A percentile compares a stretch with the other conserved stretches of the same genome.
phyloP scores from a whole-genome alignment of 2,888 invertebrate species.

The Polietes domitor region DNA sequence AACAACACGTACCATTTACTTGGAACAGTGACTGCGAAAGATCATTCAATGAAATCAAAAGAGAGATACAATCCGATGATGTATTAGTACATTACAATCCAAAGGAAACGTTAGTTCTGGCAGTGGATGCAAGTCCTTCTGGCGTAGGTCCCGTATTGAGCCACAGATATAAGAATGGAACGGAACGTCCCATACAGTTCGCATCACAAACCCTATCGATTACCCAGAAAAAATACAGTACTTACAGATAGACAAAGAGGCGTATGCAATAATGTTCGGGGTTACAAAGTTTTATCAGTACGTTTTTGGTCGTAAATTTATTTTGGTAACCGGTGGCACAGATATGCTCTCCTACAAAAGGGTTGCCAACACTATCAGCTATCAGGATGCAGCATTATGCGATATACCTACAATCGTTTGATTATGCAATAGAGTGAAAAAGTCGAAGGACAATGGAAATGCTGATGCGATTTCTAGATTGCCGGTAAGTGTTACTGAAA shows the following conservation, averaged over 20 bases:
- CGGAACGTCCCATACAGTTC: slow-evolving; percentile 75
- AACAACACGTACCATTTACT: slow-evolving; percentile 55
- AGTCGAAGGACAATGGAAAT: slow-evolving; percentile 37
- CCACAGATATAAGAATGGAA: slow-evolving; percentile 73
- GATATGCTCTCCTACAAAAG: slow-evolving; percentile 65
- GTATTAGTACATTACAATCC: slow-evolving; percentile 71
- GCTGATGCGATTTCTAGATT: slow-evolving; percentile 36
- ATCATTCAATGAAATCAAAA: slow-evolving; percentile 70
- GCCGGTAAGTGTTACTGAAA: slow-evolving; percentile 8
- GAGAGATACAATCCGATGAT: slow-evolving; percentile 67
- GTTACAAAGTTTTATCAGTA: slow-evolving; percentile 77
- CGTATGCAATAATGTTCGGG: slow-evolving; percentile 74
- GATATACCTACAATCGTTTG: slow-evolving; percentile 33
- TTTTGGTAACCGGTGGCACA: slow-evolving; percentile 64
- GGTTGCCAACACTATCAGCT: slow-evolving; percentile 65
- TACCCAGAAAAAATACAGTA: slow-evolving; percentile 62
- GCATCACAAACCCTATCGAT: slow-evolving; percentile 73
- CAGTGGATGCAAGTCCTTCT: slow-evolving; percentile 72
- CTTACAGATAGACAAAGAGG: slow-evolving; percentile 70
- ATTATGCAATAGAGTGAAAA: slow-evolving; percentile 41
- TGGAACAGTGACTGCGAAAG: slow-evolving; percentile 69
- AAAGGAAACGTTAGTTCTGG: slow-evolving; percentile 69
- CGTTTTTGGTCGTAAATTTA: slow-evolving; percentile 73
- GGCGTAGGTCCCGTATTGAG: slow-evolving; percentile 75
- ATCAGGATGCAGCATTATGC: slow-evolving; percentile 69